Conservation (phyloP, 2,113 vertebrate genomes). For the Thunnus thynnus region DNA sequence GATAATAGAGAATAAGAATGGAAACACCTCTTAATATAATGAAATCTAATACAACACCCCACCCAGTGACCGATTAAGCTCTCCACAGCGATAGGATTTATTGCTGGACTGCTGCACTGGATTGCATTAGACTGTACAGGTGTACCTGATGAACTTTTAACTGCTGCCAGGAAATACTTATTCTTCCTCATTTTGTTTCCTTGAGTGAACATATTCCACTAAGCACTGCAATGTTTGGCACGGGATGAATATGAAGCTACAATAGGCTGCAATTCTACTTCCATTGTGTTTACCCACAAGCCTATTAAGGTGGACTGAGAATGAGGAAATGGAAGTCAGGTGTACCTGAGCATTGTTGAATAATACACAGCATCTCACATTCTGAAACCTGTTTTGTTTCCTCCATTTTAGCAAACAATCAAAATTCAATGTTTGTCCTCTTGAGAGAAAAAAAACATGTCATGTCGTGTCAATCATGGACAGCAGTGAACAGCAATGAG, state of each 20-base stretch:
- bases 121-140: not conserved
- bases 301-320: not conserved
- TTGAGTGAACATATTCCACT: not conserved
- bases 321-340: not conserved
- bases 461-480: fast-evolving
- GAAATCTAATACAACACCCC: not conserved
- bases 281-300: not conserved
- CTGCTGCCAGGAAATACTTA: not conserved
- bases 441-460: not conserved
- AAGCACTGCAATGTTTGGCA: not conserved
- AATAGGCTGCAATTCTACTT: not conserved
- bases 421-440: not conserved
- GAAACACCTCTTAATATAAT: not conserved
- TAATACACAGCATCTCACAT: slow-evolving; percentile 68
- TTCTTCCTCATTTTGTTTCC: not conserved
- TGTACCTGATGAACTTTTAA: not conserved
- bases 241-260: not conserved
- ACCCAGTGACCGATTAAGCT: not conserved
- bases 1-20: not conserved
- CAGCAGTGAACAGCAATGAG: not conserved
- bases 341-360: slow-evolving; percentile 52
- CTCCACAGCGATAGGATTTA: not conserved
- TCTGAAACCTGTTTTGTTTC: slow-evolving; percentile 21
- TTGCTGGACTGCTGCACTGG: not conserved
- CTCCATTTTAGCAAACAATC: slow-evolving; percentile 29